phyloP scores from a whole-genome alignment of 2,797 vertebrate genomes.

The Artibeus lituratus region DNA sequence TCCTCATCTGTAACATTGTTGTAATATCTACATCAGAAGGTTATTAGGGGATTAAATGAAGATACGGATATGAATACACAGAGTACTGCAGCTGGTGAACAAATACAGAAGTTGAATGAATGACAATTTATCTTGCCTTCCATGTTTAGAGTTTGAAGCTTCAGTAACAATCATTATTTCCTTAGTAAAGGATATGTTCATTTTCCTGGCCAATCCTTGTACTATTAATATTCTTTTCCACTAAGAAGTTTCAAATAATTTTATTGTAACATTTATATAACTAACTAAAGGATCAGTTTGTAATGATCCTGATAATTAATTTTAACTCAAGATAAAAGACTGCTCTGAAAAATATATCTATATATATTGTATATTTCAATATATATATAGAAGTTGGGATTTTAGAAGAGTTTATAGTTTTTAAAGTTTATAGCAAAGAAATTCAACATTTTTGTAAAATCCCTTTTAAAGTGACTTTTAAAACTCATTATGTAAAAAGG shows the following conservation, averaged over 20 bases:
- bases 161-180: neutral
- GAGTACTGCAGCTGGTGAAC: neutral
- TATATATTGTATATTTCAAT: neutral
- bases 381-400: neutral
- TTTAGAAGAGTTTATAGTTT: neutral
- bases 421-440: neutral
- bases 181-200: neutral
- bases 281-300: neutral
- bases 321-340: neutral
- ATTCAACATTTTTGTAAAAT: conserved; percentile 21
- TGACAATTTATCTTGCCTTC: neutral
- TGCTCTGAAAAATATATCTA: neutral
- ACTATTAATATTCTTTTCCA: neutral
- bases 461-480: neutral
- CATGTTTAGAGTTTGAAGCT: neutral
- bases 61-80: neutral
- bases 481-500: neutral
- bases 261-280: neutral
- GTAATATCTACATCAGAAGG: neutral
- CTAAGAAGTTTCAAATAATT: neutral
- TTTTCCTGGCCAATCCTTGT: neutral
- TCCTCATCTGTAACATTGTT: neutral
- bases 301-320: neutral
- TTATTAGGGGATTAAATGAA: neutral
- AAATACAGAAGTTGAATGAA: neutral